These are phyloP conservation scores for Syncerus caffer DNA, from an alignment of 2,797 vertebrate species.

Conservation along the genomic window DNA sequence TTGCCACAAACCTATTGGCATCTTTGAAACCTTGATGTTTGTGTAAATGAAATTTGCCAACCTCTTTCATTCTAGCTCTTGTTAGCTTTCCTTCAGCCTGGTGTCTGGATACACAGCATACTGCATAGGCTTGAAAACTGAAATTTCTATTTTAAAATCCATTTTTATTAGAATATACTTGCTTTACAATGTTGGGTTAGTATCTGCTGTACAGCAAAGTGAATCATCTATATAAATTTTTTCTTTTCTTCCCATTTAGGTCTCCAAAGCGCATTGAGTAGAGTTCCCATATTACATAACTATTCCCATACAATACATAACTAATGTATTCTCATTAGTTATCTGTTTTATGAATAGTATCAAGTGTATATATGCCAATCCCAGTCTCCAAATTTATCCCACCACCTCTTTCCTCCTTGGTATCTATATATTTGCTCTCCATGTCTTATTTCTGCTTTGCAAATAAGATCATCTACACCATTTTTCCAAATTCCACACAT, in stretches of 20 bases:
- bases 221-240: background rate
- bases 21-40: background rate
- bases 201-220: background rate
- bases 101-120: background rate
- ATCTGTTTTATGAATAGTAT: background rate
- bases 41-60: background rate
- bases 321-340: background rate
- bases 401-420: background rate
- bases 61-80: background rate
- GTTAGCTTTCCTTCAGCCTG: background rate
- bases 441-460: background rate
- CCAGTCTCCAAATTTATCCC: background rate
- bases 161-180: background rate
- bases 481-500: background rate
- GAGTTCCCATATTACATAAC: background rate
- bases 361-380: background rate
- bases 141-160: background rate
- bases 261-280: background rate
- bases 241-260: background rate
- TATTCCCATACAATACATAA: background rate
- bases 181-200: background rate
- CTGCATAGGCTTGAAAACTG: background rate
- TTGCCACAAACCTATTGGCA: too few species aligned
- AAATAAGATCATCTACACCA: background rate
- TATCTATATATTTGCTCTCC: background rate